These are phyloP conservation scores for Gonioctena quinquepunctata DNA, from an alignment of 1,140 invertebrate species.

Conservation along the genomic window DNA sequence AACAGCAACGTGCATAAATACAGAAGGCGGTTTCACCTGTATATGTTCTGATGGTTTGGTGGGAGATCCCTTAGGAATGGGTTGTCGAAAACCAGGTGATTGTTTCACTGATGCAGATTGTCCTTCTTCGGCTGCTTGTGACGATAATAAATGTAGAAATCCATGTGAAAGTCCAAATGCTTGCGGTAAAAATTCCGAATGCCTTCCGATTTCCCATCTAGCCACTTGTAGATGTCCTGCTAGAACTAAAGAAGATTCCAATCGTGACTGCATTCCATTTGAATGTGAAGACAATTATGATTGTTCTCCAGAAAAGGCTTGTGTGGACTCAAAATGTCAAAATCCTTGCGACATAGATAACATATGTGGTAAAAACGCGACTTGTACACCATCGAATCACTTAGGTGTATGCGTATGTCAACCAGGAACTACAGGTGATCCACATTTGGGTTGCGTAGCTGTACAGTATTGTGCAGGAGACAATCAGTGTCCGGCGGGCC, in stretches of 20 bases:
- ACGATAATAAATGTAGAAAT: constrained; percentile 77
- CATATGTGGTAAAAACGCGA: constrained; percentile 79
- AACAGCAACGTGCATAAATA: constrained; percentile 78
- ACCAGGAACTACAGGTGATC: constrained; percentile 82
- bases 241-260: constrained; percentile 76
- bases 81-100: constrained; percentile 77
- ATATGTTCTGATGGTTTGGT: constrained; percentile 78
- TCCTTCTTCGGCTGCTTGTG: constrained; percentile 74
- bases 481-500: constrained; percentile 77
- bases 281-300: constrained; percentile 82
- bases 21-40: constrained; percentile 75
- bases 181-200: constrained; percentile 79
- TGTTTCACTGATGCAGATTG: constrained; percentile 82
- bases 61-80: constrained; percentile 70
- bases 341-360: constrained; percentile 80
- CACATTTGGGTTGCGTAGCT: constrained; percentile 77
- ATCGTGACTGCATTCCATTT: constrained; percentile 68
- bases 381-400: constrained; percentile 72
- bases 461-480: constrained; percentile 79
- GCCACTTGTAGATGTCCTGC: constrained; percentile 75
- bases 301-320: constrained; percentile 71
- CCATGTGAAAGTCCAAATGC: constrained; percentile 69
- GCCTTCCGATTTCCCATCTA: constrained; percentile 68
- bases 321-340: constrained; percentile 77
- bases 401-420: constrained; percentile 79